Conservation (phyloP, 2,113 vertebrate genomes). For the Egretta garzetta region DNA sequence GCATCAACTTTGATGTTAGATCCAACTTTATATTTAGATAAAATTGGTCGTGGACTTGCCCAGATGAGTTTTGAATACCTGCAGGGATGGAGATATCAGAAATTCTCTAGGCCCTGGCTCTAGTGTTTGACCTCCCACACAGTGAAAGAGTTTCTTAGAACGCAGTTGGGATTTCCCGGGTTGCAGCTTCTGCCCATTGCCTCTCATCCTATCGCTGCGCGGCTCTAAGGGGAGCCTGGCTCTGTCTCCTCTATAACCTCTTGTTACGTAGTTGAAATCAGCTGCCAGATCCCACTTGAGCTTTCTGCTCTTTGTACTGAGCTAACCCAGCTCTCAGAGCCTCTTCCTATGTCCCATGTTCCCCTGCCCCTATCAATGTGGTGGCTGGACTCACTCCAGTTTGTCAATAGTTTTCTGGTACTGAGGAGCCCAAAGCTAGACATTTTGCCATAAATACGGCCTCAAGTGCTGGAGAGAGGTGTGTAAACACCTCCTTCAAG, state of each 20-base stretch:
- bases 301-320: neutral
- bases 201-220: accelerated
- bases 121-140: neutral
- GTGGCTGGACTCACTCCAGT: neutral
- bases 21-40: neutral
- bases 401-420: neutral
- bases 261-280: neutral
- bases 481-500: neutral
- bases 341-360: neutral
- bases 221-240: neutral
- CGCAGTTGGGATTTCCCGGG: neutral
- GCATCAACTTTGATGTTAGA: neutral
- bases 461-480: neutral
- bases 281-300: neutral
- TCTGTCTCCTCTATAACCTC: neutral
- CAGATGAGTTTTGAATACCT: neutral
- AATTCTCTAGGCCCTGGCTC: neutral
- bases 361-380: accelerated
- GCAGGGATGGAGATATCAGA: neutral
- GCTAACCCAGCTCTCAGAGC: neutral
- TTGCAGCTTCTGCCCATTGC: neutral
- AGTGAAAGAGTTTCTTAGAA: neutral
- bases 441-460: neutral
- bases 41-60: neutral
- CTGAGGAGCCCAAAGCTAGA: neutral